A percentile compares a stretch with the other conserved stretches of the same genome.
These are phyloP conservation scores for Apus apus DNA, from an alignment of 2,113 vertebrate genomes.

Conservation along the genomic window DNA sequence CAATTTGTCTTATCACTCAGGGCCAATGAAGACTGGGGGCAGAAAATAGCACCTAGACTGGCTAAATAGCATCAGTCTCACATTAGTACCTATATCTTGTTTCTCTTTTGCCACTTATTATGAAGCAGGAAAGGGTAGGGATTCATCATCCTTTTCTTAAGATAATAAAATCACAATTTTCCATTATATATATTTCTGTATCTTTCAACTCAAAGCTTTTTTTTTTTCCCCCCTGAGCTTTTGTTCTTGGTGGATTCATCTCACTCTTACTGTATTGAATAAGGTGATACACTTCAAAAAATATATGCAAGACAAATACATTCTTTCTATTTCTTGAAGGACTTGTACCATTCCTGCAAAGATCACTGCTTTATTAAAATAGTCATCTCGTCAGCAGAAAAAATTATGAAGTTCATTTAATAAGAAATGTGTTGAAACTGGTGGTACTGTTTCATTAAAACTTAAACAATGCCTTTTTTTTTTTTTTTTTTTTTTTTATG, in stretches of 20 bases:
- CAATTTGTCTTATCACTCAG: neutral
- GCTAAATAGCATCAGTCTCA: neutral
- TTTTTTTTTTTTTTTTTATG: constrained; percentile 21
- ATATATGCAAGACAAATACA: neutral
- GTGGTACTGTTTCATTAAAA: constrained; percentile 8
- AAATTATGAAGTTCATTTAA: constrained; percentile 19
- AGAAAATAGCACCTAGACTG: neutral
- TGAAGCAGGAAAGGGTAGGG: rapidly evolving
- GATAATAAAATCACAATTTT: neutral
- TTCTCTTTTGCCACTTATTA: neutral
- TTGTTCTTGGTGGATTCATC: neutral
- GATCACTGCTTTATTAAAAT: constrained; percentile 13
- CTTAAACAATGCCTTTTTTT: neutral
- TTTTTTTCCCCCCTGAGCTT: neutral
- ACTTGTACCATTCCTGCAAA: neutral
- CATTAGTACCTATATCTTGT: neutral
- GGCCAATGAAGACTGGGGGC: neutral
- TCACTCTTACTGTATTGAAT: neutral
- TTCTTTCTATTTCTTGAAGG: neutral
- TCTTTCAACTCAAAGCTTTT: neutral
- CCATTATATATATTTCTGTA: neutral
- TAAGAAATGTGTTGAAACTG: neutral
- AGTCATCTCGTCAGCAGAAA: neutral
- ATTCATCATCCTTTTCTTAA: neutral
- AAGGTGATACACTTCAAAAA: neutral